These are phyloP conservation scores for Parasteatoda lunata DNA, from an alignment of 2,888 invertebrate genomes.

Conservation along the genomic window DNA sequence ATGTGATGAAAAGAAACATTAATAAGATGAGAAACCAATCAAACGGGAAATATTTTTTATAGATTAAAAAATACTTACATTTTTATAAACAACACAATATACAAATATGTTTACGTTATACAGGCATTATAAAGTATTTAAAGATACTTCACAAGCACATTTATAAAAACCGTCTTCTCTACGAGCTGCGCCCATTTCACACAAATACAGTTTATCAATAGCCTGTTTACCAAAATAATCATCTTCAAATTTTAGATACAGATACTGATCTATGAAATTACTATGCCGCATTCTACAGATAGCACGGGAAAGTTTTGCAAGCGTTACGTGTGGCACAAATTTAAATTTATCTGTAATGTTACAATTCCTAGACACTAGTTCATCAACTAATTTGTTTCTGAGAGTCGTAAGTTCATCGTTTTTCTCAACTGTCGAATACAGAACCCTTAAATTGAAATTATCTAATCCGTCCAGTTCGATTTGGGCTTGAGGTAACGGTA, in stretches of 20 bases:
- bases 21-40: too few relatives aligned
- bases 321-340: slow-evolving; percentile 75
- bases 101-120: too few relatives aligned
- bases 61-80: too few relatives aligned
- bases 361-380: slow-evolving; percentile 72
- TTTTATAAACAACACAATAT: too few relatives aligned
- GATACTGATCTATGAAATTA: slow-evolving; percentile 72
- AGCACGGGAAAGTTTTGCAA: slow-evolving; percentile 74
- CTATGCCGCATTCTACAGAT: slow-evolving; percentile 72
- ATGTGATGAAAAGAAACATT: too few relatives aligned
- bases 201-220: slow-evolving; percentile 74
- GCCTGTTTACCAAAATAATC: slow-evolving; percentile 73
- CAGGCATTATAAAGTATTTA: not conserved
- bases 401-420: slow-evolving; percentile 72
- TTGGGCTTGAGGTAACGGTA: slow-evolving; percentile 70
- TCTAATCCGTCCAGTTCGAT: slow-evolving; percentile 72
- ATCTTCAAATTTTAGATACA: slow-evolving; percentile 73
- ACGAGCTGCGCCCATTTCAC: slow-evolving; percentile 73
- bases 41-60: too few relatives aligned
- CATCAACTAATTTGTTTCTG: slow-evolving; percentile 72
- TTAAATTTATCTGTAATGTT: slow-evolving; percentile 74
- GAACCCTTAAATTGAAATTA: slow-evolving; percentile 74
- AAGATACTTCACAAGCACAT: slow-evolving; percentile 66
- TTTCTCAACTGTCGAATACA: slow-evolving; percentile 74
- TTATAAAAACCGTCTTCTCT: slow-evolving; percentile 74